phyloP scores from a whole-genome alignment of 2,113 vertebrate species.

The Forbesichthys papilliferus region DNA sequence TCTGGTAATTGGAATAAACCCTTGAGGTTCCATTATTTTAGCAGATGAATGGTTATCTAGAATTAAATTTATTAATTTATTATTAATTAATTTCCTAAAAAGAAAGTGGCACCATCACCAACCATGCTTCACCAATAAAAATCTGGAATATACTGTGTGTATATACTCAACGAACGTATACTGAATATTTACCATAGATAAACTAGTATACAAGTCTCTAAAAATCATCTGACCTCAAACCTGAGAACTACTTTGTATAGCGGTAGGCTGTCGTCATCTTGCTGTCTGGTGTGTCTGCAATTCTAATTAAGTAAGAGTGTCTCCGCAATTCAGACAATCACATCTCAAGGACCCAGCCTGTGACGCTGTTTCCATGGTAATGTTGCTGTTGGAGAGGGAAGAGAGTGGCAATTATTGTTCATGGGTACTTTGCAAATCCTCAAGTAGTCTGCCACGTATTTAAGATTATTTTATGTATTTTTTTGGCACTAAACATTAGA shows the following conservation, averaged over 20 bases:
- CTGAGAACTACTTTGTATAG: neutral
- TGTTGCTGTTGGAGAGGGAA: conserved; percentile 28
- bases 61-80: too few species aligned
- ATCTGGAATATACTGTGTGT: too few species aligned
- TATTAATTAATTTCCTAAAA: too few species aligned
- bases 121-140: too few species aligned
- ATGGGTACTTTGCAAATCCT: conserved; percentile 51
- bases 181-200: too few species aligned
- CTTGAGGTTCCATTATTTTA: neutral
- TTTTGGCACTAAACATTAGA: too few species aligned
- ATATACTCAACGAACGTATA: too few species aligned
- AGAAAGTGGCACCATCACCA: too few species aligned
- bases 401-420: conserved; percentile 59
- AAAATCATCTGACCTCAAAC: too few species aligned
- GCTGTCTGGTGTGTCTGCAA: conserved; percentile 29
- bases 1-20: conserved; percentile 78
- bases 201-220: too few species aligned
- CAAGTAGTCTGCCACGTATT: neutral
- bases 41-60: too few species aligned
- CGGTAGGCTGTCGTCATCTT: conserved; percentile 26
- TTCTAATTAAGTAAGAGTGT: conserved; percentile 52
- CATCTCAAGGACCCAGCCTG: conserved; percentile 59
- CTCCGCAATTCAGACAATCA: conserved; percentile 41
- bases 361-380: conserved; percentile 64
- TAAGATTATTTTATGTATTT: too few species aligned